Percentiles rank a stretch among this genome's conserved stretches.
These are phyloP conservation scores for Lasioglossum calceatum DNA, from an alignment of 2,888 invertebrate species.

Conservation along the genomic window DNA sequence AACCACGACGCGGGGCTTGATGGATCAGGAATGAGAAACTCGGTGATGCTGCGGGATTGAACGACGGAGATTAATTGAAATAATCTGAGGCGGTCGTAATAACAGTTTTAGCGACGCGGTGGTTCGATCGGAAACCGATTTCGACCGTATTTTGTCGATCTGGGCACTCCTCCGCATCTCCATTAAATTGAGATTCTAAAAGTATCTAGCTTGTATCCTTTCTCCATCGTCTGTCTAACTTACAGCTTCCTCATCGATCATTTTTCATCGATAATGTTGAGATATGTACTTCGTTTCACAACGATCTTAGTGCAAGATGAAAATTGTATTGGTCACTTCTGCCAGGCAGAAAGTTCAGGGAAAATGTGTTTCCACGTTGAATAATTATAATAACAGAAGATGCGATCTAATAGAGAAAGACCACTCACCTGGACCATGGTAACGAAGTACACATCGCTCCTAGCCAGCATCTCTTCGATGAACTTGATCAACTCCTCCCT, in stretches of 20 bases:
- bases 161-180: not conserved
- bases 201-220: not conserved
- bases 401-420: not conserved
- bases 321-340: too few species aligned
- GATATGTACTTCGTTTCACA: too few species aligned
- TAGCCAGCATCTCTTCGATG: slow-evolving; percentile 95
- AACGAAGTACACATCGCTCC: slow-evolving; percentile 96
- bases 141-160: not conserved
- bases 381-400: not conserved
- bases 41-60: slow-evolving; percentile 34
- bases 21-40: slow-evolving; percentile 35
- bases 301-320: too few species aligned
- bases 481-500: slow-evolving; percentile 96
- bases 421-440: slow-evolving; percentile 89
- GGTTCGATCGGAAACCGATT: not conserved
- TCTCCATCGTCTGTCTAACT: not conserved
- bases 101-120: not conserved
- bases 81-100: not conserved
- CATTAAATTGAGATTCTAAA: not conserved
- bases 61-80: slow-evolving; percentile 40
- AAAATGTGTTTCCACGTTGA: too few species aligned
- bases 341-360: too few species aligned
- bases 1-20: slow-evolving; percentile 31
- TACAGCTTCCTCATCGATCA: not conserved
- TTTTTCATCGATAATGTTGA: not conserved